These are phyloP conservation scores for Delichon dasypus DNA, from an alignment of 2,797 vertebrate species.

Conservation along the genomic window DNA sequence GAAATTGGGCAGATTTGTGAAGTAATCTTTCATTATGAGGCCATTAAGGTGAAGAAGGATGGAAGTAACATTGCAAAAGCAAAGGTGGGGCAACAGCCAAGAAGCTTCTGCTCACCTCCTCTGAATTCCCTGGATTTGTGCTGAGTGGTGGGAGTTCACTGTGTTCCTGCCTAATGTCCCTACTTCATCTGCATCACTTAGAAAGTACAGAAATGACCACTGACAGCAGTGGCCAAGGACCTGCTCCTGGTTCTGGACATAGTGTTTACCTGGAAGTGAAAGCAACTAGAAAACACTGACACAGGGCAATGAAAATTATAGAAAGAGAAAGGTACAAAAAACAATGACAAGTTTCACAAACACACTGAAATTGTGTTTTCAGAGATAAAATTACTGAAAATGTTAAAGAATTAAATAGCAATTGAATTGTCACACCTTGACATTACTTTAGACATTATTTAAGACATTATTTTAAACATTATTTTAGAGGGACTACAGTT, in stretches of 20 bases:
- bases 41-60: not conserved
- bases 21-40: not conserved
- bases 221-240: not conserved
- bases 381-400: not conserved
- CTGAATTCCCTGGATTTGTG: not conserved
- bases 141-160: not conserved
- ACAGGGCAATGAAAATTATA: not conserved
- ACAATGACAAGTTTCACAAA: not conserved
- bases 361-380: not conserved
- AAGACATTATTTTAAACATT: not conserved
- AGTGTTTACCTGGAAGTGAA: not conserved
- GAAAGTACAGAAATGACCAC: not conserved
- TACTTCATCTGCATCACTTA: accelerated
- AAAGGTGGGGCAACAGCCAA: not conserved
- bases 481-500: not conserved
- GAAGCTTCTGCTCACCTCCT: not conserved
- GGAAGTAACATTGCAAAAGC: not conserved
- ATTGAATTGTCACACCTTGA: not conserved
- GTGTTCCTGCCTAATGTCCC: not conserved
- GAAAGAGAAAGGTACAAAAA: not conserved
- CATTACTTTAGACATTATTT: not conserved
- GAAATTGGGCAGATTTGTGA: not conserved
- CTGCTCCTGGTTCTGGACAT: not conserved
- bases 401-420: not conserved
- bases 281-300: not conserved